These are phyloP conservation scores for Drosophila tsacasi DNA, from an alignment of 1,140 invertebrate genomes.

Conservation along the genomic window DNA sequence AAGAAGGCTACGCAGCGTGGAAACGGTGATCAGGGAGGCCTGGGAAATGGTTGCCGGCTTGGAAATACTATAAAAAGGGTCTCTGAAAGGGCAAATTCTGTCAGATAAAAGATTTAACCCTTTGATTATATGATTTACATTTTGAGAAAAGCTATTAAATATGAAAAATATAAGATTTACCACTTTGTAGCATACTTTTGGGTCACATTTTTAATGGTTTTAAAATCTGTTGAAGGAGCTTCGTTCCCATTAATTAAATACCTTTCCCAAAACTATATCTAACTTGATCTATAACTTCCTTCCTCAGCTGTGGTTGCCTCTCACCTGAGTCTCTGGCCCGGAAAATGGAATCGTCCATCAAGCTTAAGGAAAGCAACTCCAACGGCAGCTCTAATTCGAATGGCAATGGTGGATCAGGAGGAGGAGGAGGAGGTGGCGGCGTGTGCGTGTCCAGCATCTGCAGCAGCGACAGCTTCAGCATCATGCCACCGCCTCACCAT, in stretches of 20 bases:
- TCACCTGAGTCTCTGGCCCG: slow-evolving; percentile 38
- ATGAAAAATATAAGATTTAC: not conserved
- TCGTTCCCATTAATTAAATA: not conserved
- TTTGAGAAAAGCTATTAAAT: not conserved
- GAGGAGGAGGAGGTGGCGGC: slow-evolving; percentile 18
- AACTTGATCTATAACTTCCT: not conserved
- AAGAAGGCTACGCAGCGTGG: not conserved
- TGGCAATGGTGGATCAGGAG: slow-evolving; percentile 34
- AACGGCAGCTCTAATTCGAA: slow-evolving; percentile 50
- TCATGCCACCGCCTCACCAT: slow-evolving; percentile 69
- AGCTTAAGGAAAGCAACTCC: slow-evolving; percentile 72
- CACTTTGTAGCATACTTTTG: not conserved
- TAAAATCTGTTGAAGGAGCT: not conserved
- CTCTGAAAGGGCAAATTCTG: not conserved
- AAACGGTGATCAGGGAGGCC: not conserved
- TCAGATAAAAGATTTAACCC: not conserved
- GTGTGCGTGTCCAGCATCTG: slow-evolving; percentile 60
- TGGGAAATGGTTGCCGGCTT: not conserved
- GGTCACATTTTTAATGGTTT: not conserved
- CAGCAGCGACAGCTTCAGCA: slow-evolving; percentile 80
- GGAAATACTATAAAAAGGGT: not conserved
- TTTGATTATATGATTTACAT: too few relatives aligned
- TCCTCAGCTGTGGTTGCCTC: slow-evolving; percentile 46
- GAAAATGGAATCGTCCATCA: slow-evolving; percentile 82
- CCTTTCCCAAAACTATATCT: not conserved